Evolutionary conservation across 1,140 invertebrate species (phyloP).

Genomic region (Doryteuthis pealeii): DNA sequence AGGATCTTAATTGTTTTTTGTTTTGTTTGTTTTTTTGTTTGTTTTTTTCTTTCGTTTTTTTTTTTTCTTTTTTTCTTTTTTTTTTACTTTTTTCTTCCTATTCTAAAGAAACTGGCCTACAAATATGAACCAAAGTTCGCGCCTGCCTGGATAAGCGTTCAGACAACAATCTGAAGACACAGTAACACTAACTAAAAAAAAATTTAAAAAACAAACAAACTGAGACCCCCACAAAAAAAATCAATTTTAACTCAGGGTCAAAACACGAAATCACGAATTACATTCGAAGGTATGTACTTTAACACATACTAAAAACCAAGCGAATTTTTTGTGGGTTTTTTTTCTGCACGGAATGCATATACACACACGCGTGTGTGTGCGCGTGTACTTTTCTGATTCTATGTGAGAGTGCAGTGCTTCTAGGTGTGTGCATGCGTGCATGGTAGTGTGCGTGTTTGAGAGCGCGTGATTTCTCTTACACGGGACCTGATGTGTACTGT

Average conservation of each 20-base stretch:
- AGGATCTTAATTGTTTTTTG: too few relatives aligned
- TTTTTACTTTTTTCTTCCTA: too few relatives aligned
- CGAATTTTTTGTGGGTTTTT: neutral
- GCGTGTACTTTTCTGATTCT: neutral
- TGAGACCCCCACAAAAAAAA: neutral
- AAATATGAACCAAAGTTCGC: too few relatives aligned
- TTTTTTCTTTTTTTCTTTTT: too few relatives aligned
- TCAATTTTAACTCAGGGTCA: neutral
- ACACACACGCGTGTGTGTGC: neutral
- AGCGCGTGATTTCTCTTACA: neutral
- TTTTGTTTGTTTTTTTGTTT: too few relatives aligned
- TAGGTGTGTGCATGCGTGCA: neutral
- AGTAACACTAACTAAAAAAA: neutral
- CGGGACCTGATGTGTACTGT: too few relatives aligned
- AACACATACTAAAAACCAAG: neutral
- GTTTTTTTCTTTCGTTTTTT: too few relatives aligned
- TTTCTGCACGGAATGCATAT: neutral
- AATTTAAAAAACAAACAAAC: neutral
- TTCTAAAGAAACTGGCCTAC: too few relatives aligned
- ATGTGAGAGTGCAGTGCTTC: neutral
- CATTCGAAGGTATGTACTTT: neutral
- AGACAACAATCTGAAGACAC: neutral
- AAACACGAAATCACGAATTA: neutral
- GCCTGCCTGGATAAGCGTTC: too few relatives aligned
- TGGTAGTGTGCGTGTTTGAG: neutral